These are phyloP conservation scores for Myiopsitta monachus DNA, from an alignment of 2,113 vertebrate species.

Conservation along the genomic window DNA sequence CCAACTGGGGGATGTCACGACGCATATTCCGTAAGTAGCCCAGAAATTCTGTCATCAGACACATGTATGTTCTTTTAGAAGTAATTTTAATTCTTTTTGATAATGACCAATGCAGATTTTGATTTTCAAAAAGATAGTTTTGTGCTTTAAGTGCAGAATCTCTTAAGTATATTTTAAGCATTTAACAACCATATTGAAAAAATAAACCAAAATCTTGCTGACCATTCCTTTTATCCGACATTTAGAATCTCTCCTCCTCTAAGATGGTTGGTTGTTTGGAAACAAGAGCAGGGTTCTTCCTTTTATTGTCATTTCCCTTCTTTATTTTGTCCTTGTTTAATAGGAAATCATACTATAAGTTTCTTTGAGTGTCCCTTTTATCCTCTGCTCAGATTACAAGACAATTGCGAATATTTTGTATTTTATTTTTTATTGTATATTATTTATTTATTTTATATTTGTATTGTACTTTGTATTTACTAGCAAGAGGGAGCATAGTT, in stretches of 20 bases:
- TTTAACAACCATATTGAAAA: not conserved
- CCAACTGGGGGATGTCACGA: not conserved
- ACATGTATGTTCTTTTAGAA: not conserved
- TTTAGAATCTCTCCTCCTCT: not conserved
- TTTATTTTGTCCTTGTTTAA: not conserved
- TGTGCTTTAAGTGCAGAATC: not conserved
- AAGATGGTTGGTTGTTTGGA: not conserved
- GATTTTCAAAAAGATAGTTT: not conserved
- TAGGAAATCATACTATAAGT: not conserved
- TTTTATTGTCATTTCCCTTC: not conserved
- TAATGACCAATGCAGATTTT: not conserved
- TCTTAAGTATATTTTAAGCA: not conserved
- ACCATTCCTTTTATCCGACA: not conserved
- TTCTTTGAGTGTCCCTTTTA: not conserved
- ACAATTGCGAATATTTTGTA: not conserved
- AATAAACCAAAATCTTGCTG: not conserved
- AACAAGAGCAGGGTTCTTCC: not conserved
- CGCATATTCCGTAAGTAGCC: accelerated
- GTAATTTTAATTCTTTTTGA: not conserved
- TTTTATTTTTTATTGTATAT: no score
- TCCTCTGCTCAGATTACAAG: not conserved
- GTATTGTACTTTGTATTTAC: not conserved
- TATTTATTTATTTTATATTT: no score
- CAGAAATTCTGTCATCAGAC: not conserved
- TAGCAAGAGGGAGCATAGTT: not conserved